A percentile compares a stretch with the other conserved stretches of the same genome.
Conservation (phyloP, 1,140 invertebrate genomes). For the Asbolus verrucosus region DNA sequence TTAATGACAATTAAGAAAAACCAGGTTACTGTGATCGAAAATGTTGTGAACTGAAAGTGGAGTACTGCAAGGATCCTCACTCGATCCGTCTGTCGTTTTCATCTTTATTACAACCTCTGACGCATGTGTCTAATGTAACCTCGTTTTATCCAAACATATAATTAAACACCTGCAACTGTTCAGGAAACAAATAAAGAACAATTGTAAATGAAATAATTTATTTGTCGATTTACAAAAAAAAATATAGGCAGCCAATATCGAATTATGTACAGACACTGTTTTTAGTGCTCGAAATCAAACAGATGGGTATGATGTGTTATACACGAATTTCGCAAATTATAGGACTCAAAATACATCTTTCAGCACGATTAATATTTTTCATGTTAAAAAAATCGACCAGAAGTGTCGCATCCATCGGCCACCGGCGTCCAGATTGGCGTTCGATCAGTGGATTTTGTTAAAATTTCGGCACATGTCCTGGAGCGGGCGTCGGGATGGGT, state of each 20-base stretch:
- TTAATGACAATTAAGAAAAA: too few species aligned
- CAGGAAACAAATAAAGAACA: neutral
- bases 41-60: too few species aligned
- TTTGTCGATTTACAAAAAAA: slow-evolving; percentile 45
- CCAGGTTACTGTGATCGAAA: too few species aligned
- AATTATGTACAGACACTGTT: slow-evolving; percentile 34
- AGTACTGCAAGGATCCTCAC: too few species aligned
- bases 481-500: neutral
- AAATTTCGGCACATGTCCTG: neutral
- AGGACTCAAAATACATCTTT: slow-evolving; percentile 30
- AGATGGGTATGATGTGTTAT: slow-evolving; percentile 6
- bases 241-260: slow-evolving; percentile 42
- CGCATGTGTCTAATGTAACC: neutral
- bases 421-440: too few species aligned
- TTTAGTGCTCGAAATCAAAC: slow-evolving; percentile 18
- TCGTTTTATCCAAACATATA: neutral
- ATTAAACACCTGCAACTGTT: neutral
- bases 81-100: too few species aligned
- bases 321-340: slow-evolving; percentile 42
- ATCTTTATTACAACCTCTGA: too few species aligned
- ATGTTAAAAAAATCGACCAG: too few species aligned
- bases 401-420: too few species aligned
- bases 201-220: slow-evolving; percentile 38
- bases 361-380: too few species aligned
- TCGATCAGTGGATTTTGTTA: too few species aligned